These are phyloP conservation scores for Leucophenga maculata DNA, from an alignment of 2,888 invertebrate genomes.

Conservation along the genomic window DNA sequence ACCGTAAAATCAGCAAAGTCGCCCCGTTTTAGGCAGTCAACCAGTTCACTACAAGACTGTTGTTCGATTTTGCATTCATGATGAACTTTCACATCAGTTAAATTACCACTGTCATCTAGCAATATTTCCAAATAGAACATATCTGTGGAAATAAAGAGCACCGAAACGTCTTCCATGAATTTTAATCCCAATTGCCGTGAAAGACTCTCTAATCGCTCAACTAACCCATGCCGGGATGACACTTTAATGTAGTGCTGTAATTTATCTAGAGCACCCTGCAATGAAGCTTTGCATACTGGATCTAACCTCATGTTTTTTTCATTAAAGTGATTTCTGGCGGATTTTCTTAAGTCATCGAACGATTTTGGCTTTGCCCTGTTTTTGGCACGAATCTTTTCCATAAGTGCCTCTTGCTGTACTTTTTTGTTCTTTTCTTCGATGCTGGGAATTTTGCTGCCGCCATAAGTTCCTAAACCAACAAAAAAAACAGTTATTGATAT, in stretches of 20 bases:
- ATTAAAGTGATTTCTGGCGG: conserved; percentile 87
- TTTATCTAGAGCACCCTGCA: conserved; percentile 92
- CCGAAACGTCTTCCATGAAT: conserved; percentile 87
- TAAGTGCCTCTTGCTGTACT: conserved; percentile 88
- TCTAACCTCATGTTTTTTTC: conserved; percentile 93
- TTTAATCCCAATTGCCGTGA: conserved; percentile 92
- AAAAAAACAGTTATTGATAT: neutral
- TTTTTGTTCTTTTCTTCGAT: conserved; percentile 78
- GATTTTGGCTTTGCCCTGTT: conserved; percentile 89
- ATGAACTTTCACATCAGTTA: conserved; percentile 92
- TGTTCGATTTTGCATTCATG: conserved; percentile 89
- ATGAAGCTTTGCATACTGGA: conserved; percentile 85
- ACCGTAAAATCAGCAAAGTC: conserved; percentile 94
- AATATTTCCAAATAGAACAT: conserved; percentile 96
- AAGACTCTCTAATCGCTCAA: conserved; percentile 91
- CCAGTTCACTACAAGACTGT: conserved; percentile 91
- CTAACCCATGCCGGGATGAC: conserved; percentile 90
- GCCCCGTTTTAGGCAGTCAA: conserved; percentile 85
- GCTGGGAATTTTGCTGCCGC: conserved; percentile 48
- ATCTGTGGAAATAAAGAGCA: conserved; percentile 93
- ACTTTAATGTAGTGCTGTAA: conserved; percentile 95
- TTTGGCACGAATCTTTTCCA: conserved; percentile 88
- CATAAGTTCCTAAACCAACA: neutral
- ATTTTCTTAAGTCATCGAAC: conserved; percentile 89
- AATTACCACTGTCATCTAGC: conserved; percentile 85